Conservation (phyloP, 2,797 vertebrate species). For the Capromys pilorides region DNA sequence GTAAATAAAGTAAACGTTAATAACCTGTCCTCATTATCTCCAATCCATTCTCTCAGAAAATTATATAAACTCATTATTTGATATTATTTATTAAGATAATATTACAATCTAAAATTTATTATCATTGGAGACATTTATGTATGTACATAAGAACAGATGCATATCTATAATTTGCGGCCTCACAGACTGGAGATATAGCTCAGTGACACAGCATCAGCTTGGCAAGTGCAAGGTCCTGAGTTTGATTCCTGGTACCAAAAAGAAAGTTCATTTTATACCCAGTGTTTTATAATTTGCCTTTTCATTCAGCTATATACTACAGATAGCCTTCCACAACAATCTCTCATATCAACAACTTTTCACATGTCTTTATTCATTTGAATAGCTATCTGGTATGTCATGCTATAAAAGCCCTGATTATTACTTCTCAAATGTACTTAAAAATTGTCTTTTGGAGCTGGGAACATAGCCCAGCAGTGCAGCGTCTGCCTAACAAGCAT, state of each 20-base stretch:
- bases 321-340: conserved; percentile 2
- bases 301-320: background rate
- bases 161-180: background rate
- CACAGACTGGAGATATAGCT: no score
- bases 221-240: no score
- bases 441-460: conserved; percentile 14
- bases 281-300: background rate
- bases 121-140: background rate
- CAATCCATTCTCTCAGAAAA: conserved; percentile 47
- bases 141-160: background rate
- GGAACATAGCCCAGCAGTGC: no score
- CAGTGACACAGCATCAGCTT: no score
- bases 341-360: background rate
- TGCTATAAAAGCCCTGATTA: conserved; percentile 29
- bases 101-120: conserved; percentile 11
- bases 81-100: conserved; percentile 32
- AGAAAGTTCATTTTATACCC: conserved; percentile 46
- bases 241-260: background rate
- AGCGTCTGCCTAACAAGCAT: no score
- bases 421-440: conserved; percentile 9
- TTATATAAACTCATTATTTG: background rate
- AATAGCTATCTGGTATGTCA: background rate
- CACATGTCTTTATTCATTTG: conserved; percentile 17
- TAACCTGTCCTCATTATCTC: background rate
- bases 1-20: conserved; percentile 54